Evolutionary conservation across 2,888 invertebrate genomes (phyloP), one percentile per base, ranked within the genome.

Genomic region (Sphaerophoria taeniata): DNA sequence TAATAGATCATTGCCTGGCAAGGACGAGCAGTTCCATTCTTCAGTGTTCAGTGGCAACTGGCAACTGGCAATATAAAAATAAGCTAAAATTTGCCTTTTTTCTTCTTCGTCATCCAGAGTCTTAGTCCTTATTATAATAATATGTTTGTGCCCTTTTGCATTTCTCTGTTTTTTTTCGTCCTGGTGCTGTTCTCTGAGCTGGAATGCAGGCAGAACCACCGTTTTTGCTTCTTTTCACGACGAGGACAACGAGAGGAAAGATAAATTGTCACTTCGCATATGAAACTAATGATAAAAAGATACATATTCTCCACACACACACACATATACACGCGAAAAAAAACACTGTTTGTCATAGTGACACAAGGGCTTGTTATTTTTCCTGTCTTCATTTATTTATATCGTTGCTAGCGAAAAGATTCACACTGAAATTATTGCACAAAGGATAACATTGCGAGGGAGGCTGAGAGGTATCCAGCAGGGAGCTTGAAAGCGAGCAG

Each of bases 241-340:
- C 33, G 24, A 24, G 24, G 24, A 24, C 72, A 55, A 47, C 49
- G 47, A 53, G 47, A 53, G 67, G 70, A 60, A 81, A 81, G 85
- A 85, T 81, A 85, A 77, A 85, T 77, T 81, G 85, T 81, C 81
- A 85, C 85, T 81, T 81, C 73, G 60, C 85, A 85, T 85, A 74
- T 85, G 81, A 81, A 76, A 73, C 80, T 84, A 80, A 80, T 81
- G 76, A 80, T 70, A 85, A 53, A 77, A 43, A 55, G 58, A 53
- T 49, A 60, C 51, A 71, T 31, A 39, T 49, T 63, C 24, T 43
- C 60, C 36, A 56, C 60, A 43, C 6, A 51, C 16, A 39, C 3
- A 6, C 9, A 39, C 39, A 39, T 7, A 39, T 3, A 39, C 0
- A 2, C 24, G 24, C 24, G 2, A 24, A 24, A 24, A 39, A 9